phyloP scores from a whole-genome alignment of 1,140 invertebrate genomes.

The Bombus waltoni region DNA sequence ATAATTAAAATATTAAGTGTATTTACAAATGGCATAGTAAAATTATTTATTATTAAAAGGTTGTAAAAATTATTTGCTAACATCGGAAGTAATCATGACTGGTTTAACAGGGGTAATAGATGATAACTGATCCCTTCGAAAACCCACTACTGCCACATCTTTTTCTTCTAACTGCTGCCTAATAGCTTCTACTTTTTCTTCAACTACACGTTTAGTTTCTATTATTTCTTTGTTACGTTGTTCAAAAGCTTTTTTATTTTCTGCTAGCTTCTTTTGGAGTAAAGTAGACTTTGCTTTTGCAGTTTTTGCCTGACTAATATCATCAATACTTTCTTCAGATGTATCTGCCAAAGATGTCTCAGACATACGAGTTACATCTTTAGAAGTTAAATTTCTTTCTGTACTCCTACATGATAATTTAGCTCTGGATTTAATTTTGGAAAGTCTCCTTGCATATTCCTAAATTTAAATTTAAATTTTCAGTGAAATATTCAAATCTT shows the following conservation, averaged over 20 bases:
- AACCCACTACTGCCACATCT: slow-evolving; percentile 62
- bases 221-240: slow-evolving; percentile 78
- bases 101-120: slow-evolving; percentile 67
- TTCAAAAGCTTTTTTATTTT: slow-evolving; percentile 81
- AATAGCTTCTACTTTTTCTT: slow-evolving; percentile 80
- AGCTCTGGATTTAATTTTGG: slow-evolving; percentile 79
- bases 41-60: slow-evolving; percentile 36
- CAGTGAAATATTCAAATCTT: not conserved
- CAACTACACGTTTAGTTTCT: slow-evolving; percentile 78
- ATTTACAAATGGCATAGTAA: not conserved
- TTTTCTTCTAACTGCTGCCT: slow-evolving; percentile 79
- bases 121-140: slow-evolving; percentile 61
- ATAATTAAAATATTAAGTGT: slow-evolving; percentile 51
- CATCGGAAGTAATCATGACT: slow-evolving; percentile 70
- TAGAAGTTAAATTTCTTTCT: slow-evolving; percentile 65
- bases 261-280: slow-evolving; percentile 79
- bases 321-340: slow-evolving; percentile 67
- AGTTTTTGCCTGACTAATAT: slow-evolving; percentile 79
- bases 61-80: slow-evolving; percentile 47
- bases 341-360: slow-evolving; percentile 52
- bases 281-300: slow-evolving; percentile 79
- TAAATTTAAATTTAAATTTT: slow-evolving; percentile 54
- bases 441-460: slow-evolving; percentile 80
- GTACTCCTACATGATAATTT: slow-evolving; percentile 73
- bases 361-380: slow-evolving; percentile 65